Base-by-base conservation (phyloP, 2,113 vertebrate species). In the Natator depressus region DNA sequence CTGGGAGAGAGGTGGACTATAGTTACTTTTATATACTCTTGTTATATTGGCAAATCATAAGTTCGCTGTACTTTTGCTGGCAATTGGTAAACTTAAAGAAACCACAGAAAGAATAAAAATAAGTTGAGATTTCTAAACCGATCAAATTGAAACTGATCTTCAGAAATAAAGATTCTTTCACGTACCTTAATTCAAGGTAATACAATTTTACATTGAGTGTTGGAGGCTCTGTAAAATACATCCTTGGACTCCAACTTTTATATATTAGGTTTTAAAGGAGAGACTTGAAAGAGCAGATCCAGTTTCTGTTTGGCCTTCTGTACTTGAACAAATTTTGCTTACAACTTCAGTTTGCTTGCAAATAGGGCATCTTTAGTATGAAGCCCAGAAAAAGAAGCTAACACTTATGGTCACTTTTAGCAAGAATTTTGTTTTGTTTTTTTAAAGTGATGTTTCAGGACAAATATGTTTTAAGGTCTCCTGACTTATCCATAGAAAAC, bases 321-420 rank as follows among this genome's bases (percentile, higher is more conserved):
- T 27, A 31, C 55, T 57, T 84, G 14, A 93, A 80, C 1, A 51
- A 1, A 6, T 82, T 90, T 46, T 87, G 29, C 83, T 80, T 20
- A 75, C n/a, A 87, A 94, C 87, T 87, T 79, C 11, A 35, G 1
- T 95, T 96, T 93, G 2, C 54, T 76, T 94, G 16, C 6, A 90
- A 47, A 10, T 50, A 47, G 9, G 17, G n/a, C 76, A 54, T 85
- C 93, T 81, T 83, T 79, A 22, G 31, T 42, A 1, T 11, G 10
- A 5, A 8, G 4, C 47, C 27, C 2, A 2, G 46, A 89, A 22
- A 57, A 92, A 22, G 47, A 93, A 88, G n/a, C 20, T 25, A 82
- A 11, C n/a, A 76, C 17, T 65, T 65, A 69, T n/a, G 14, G 19
- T 42, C 22, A 47, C 3, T 89, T 10, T 79, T 93, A 53, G 5